phyloP scores from a whole-genome alignment of 2,113 vertebrate genomes.

The Neolamprologus longior region DNA sequence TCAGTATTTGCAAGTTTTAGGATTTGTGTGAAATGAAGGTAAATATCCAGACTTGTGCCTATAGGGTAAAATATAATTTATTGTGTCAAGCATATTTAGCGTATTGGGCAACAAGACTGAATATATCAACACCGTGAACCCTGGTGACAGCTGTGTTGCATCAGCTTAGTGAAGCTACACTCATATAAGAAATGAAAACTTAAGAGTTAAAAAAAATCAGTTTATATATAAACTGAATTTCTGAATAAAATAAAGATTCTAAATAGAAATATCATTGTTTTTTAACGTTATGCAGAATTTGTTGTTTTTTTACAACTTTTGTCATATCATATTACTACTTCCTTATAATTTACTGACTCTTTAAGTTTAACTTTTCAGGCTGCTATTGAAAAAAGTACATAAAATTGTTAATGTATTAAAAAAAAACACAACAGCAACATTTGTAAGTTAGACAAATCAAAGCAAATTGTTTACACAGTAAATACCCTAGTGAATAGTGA shows the following conservation, averaged over 20 bases:
- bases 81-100: background rate
- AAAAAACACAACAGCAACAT: background rate
- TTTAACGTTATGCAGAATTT: background rate
- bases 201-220: background rate
- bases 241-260: background rate
- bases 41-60: background rate
- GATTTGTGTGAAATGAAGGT: background rate
- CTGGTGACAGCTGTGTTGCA: background rate
- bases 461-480: background rate
- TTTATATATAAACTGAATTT: background rate
- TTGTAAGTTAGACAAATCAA: background rate
- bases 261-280: no score
- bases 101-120: background rate
- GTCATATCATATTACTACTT: background rate
- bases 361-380: background rate
- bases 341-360: background rate
- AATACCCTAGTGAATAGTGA: background rate
- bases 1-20: background rate
- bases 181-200: background rate
- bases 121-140: background rate
- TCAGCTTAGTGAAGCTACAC: background rate
- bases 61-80: background rate
- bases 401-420: background rate
- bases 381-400: background rate
- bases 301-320: background rate